Evolutionary conservation across 2,113 vertebrate species (phyloP).

Genomic region (Taxidea taxus): DNA sequence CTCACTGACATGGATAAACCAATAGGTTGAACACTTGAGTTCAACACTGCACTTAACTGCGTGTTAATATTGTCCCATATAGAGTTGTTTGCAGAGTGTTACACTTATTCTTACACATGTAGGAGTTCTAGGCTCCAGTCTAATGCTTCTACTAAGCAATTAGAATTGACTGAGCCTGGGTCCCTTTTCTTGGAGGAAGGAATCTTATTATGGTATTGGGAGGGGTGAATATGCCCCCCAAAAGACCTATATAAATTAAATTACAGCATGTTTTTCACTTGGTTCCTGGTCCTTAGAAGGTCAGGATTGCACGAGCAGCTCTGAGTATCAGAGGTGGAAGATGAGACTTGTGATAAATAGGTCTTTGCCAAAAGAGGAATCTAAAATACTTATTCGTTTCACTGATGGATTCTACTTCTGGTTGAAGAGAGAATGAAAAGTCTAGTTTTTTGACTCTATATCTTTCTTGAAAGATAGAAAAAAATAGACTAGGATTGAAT

Average conservation of each 20-base stretch:
- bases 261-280: background rate
- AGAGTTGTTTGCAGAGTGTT: background rate
- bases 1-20: background rate
- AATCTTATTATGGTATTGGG: background rate
- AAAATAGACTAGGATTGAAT: background rate
- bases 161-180: background rate
- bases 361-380: slow-evolving; percentile 13
- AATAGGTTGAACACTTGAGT: background rate
- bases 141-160: background rate
- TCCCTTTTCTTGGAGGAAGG: slow-evolving; percentile 10
- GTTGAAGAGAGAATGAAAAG: slow-evolving; percentile 36
- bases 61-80: background rate
- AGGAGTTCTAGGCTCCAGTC: no score
- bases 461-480: slow-evolving; percentile 15
- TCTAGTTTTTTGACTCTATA: background rate
- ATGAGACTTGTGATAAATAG: background rate
- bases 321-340: background rate
- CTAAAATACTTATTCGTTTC: slow-evolving; percentile 27
- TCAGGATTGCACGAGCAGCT: background rate
- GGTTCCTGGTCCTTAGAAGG: background rate
- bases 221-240: background rate
- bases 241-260: background rate
- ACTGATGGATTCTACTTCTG: background rate
- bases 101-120: slow-evolving; percentile 11
- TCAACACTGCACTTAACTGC: background rate